Percentiles rank a stretch among this genome's conserved stretches.
These are phyloP conservation scores for Drosophila micromelanica DNA, from an alignment of 1,140 invertebrate species.

Conservation along the genomic window DNA sequence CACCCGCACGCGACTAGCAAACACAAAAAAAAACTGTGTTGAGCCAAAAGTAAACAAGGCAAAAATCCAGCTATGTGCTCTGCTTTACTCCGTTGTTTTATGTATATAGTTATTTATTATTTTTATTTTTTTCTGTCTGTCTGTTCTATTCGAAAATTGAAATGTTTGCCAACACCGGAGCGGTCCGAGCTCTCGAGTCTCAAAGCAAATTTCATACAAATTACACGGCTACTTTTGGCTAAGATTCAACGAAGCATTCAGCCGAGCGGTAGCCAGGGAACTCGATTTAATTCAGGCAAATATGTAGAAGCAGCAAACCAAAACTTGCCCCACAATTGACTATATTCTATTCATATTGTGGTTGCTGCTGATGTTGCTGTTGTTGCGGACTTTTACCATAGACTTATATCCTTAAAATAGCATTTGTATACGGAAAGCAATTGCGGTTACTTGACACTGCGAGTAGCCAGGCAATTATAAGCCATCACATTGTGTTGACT, in stretches of 20 bases:
- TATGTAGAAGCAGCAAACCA: not conserved
- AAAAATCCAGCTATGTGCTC: constrained; percentile 26
- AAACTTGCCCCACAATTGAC: constrained; percentile 6
- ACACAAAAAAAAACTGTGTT: constrained; percentile 25
- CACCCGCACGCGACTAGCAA: constrained; percentile 17
- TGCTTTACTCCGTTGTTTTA: constrained; percentile 45
- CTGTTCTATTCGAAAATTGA: constrained; percentile 74
- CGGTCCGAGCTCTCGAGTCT: constrained; percentile 52
- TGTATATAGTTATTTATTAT: constrained; percentile 14
- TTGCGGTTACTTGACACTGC: constrained; percentile 40
- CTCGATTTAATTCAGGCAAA: not conserved
- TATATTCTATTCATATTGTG: constrained; percentile 1
- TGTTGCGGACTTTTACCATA: constrained; percentile 10
- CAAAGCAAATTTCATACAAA: constrained; percentile 70
- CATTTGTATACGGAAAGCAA: constrained; percentile 71
- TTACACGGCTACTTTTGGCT: constrained; percentile 73
- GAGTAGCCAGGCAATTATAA: constrained; percentile 57
- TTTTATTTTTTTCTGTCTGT: constrained; percentile 6
- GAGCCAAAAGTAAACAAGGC: constrained; percentile 72
- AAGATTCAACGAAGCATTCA: constrained; percentile 71
- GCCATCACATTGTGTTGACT: constrained; percentile 35
- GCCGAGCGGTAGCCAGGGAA: constrained; percentile 42
- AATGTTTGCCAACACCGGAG: constrained; percentile 74
- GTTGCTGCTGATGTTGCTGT: constrained; percentile 7
- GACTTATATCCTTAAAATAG: constrained; percentile 44